Base-by-base conservation (phyloP, 2,113 vertebrate genomes). In the Elachura formosa region DNA sequence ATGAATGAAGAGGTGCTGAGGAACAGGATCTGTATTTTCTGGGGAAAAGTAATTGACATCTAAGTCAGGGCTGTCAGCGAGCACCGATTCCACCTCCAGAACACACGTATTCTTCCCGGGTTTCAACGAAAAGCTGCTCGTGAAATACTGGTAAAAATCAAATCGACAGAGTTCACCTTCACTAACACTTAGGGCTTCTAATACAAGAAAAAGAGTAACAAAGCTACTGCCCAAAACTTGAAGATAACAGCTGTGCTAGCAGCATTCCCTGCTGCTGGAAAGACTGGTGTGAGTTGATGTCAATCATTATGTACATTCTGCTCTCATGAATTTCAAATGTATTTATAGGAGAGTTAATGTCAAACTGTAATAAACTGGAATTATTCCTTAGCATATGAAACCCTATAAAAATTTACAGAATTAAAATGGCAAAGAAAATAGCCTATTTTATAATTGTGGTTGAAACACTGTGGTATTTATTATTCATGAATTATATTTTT, bases 291-390 rank as follows among this genome's bases (percentile, higher is more conserved):
- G 68, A 92, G 59, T 46, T 83, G 63, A 54, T 95, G 90, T 63
- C 95, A 89, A 72, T 96, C 95, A 92, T 62, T 64, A 41, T 71
- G 41, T 93, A 71, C 63, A 31, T 88, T 88, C 63, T 69, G 8
- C 49, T 94, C 26, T 93, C 67, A 92, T 95, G 72, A 96, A 94
- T 94, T 95, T 90, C 82, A 95, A 55, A 90, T 96, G 88, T 93
- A 90, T 94, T 95, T 93, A 66, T 79, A 84, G 56, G 48, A 79
- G 48, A 86, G 40, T 93, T 93, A 40, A 40, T 69, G 67, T 80
- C 5, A 4, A 83, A 91, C 90, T 64, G 36, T 40, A 88, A 86
- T 71, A 90, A 93, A 93, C 29, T 63, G 51, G n/a, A 45, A 92
- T 92, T 89, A 74, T 95, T 89, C 84, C 43, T 81, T 81, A 89